Evolutionary conservation across 2,888 invertebrate genomes (phyloP).

Genomic region (Suillia variegata): DNA sequence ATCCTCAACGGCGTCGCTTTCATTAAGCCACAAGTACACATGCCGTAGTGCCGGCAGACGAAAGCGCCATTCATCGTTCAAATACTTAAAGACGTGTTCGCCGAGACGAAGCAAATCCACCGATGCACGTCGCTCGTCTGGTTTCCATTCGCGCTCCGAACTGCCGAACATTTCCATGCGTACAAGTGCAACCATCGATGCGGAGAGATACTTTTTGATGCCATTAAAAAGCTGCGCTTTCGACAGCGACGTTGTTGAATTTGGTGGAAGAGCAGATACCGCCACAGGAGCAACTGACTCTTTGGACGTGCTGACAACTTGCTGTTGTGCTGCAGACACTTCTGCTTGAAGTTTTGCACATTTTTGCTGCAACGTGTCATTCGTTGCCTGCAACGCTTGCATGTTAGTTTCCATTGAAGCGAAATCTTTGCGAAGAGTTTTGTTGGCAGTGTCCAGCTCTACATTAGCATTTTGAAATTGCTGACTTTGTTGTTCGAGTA

Average conservation of each 20-base stretch:
- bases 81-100: constrained; percentile 48
- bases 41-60: constrained; percentile 51
- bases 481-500: too few relatives aligned
- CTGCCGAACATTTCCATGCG: constrained; percentile 60
- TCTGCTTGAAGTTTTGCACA: constrained; percentile 13
- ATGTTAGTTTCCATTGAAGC: too few relatives aligned
- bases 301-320: constrained; percentile 30
- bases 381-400: neutral
- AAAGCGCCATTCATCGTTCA: constrained; percentile 59
- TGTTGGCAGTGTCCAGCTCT: constrained; percentile 8
- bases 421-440: neutral
- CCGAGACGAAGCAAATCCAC: constrained; percentile 53
- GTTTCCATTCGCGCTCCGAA: constrained; percentile 54
- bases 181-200: constrained; percentile 56
- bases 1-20: constrained; percentile 31
- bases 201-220: constrained; percentile 56
- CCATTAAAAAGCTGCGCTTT: constrained; percentile 57
- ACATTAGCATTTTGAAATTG: neutral
- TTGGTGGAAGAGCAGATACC: constrained; percentile 12
- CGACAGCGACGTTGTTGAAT: too few relatives aligned
- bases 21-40: constrained; percentile 46
- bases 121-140: constrained; percentile 53
- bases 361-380: neutral
- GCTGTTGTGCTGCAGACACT: constrained; percentile 20
- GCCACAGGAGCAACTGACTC: constrained; percentile 7